Evolutionary conservation across 2,113 vertebrate genomes (phyloP).

Genomic region (Furnarius figulus): DNA sequence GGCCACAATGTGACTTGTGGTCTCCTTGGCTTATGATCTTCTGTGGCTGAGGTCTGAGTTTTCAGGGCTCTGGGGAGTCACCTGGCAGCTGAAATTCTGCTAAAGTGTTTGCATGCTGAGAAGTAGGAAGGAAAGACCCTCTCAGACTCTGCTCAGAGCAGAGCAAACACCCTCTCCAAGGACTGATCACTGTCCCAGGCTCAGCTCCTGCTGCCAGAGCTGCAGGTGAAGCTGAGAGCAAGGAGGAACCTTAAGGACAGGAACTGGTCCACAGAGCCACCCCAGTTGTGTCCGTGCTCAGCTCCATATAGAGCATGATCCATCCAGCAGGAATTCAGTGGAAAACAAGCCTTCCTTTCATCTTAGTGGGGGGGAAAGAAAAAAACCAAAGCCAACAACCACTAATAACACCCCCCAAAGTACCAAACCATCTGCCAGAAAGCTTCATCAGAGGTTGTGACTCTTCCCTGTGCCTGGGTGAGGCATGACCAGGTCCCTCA

Average conservation of each 20-base stretch:
- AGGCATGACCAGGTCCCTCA: neutral
- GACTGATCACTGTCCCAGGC: neutral
- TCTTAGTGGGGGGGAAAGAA: neutral
- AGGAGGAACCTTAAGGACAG: neutral
- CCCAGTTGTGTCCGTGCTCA: neutral
- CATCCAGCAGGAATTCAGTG: neutral
- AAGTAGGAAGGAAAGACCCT: neutral
- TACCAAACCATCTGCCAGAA: neutral
- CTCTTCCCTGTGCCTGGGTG: neutral
- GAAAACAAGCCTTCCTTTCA: neutral
- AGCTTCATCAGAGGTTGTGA: neutral
- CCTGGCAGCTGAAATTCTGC: neutral
- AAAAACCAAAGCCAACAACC: neutral
- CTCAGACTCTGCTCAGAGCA: neutral
- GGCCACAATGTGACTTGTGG: neutral
- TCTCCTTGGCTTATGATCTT: neutral
- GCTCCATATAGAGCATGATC: accelerated
- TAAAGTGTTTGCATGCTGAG: neutral
- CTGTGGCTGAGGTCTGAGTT: neutral
- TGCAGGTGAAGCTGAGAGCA: neutral
- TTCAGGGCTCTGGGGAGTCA: neutral
- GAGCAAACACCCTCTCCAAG: neutral
- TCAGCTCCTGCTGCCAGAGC: neutral
- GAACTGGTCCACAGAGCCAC: neutral
- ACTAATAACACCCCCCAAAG: accelerated